Evolutionary conservation across 2,113 vertebrate genomes (phyloP), one percentile per base, ranked within the genome.

Genomic region (Silurus asotus): DNA sequence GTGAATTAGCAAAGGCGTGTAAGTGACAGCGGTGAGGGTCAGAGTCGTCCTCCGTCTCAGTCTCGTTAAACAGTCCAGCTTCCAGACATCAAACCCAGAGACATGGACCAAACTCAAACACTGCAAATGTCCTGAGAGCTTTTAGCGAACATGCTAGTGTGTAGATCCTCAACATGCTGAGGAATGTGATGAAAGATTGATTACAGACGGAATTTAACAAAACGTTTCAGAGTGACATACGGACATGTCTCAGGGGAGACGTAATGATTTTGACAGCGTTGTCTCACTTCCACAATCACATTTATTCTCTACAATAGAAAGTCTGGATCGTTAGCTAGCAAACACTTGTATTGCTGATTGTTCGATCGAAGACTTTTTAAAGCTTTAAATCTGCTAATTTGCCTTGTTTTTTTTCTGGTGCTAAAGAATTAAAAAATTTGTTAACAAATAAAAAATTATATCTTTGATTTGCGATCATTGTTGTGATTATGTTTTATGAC

Each of bases 1-100:
- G 75, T 84, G 72, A 77, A 77, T 76, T 61, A 62, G 56, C 49
- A 58, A 62, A 74, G 25, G 9, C 45, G 11, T 19, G 82, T 3
- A 28, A 75, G 51, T 83, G 82, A 83, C 64, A 59, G 6, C 4
- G 19, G 55, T 25, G 62, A 51, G 37, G 15, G 25, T n/a, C 67
- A 25, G n/a, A 72, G 9, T 19, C 65, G n/a, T 83, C 79, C 17
- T 9, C 81, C 3, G 65, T 9, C 48, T 45, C 72, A 6, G 72
- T 14, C 48, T 2, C 67, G 37, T 17, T 75, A n/a, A 51, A 51
- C 51, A 51, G 5, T 51, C 70, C 48, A 2, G 49, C 4, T 23
- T 10, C 37, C 15, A 14, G 37, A 8, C 19, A 84, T 74, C 48
- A 75, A 75, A n/a, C 19, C n/a, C 20, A 19, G 55, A 3, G 70